Evolutionary conservation across 2,113 vertebrate genomes (phyloP).

Genomic region (Leptobrachium ailaonicum): DNA sequence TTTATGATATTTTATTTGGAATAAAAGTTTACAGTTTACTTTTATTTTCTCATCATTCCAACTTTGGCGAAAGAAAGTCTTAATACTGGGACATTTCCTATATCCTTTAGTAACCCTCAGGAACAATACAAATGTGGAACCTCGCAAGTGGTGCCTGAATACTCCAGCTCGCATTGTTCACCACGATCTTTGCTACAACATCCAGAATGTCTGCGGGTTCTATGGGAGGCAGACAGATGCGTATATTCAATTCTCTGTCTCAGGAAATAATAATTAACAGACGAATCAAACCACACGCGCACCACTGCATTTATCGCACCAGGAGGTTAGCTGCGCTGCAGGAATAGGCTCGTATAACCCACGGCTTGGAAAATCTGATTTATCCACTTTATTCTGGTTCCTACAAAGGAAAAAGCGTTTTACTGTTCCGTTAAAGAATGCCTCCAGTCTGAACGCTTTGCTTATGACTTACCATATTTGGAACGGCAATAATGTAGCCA

Average conservation of each 20-base stretch:
- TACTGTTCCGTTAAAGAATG: constrained; percentile 18
- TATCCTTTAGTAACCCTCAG: not conserved
- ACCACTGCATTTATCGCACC: not conserved
- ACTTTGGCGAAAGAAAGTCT: no score
- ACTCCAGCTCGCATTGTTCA: not conserved
- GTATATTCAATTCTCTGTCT: no score
- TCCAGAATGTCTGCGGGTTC: no score
- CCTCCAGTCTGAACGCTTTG: not conserved
- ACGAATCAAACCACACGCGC: not conserved
- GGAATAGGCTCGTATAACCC: not conserved
- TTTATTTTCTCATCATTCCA: no score
- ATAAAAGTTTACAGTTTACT: no score
- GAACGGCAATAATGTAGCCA: constrained; percentile 4
- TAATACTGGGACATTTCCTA: no score
- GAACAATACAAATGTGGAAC: not conserved
- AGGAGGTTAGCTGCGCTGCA: not conserved
- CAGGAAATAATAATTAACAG: no score
- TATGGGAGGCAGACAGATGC: no score
- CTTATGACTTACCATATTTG: constrained; percentile 19
- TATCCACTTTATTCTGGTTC: constrained; percentile 5
- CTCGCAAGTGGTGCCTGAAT: not conserved
- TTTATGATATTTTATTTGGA: no score
- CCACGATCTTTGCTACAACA: no score
- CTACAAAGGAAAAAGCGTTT: not conserved
- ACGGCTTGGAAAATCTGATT: constrained; percentile 1